Conservation (phyloP, 2,113 vertebrate species). For the Heterocephalus glaber region DNA sequence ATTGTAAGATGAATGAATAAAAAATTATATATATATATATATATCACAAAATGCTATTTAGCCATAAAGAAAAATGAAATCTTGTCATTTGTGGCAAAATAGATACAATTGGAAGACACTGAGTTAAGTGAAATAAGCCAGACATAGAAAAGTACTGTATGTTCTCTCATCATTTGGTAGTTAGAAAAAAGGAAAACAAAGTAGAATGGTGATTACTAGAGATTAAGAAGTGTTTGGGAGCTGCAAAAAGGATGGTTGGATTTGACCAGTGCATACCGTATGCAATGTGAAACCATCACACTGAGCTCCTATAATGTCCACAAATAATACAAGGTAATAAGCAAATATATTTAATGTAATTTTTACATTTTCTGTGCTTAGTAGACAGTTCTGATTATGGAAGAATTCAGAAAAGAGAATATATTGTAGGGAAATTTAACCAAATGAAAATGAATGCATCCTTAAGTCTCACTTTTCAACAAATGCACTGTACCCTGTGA, state of each 20-base stretch:
- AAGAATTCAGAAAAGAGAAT: background rate
- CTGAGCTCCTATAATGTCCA: background rate
- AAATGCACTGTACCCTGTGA: background rate
- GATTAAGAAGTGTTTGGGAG: background rate
- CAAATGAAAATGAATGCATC: background rate
- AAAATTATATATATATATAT: background rate
- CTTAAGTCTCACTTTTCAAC: background rate
- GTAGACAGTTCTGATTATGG: background rate
- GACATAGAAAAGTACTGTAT: background rate
- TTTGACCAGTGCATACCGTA: background rate
- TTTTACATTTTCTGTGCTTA: background rate
- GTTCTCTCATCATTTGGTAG: background rate
- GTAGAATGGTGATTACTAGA: background rate
- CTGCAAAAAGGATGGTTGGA: background rate
- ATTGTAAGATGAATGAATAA: background rate
- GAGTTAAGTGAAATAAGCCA: background rate
- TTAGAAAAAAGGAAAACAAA: background rate
- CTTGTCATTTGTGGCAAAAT: too few species aligned
- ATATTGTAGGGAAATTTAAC: background rate
- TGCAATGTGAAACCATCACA: background rate
- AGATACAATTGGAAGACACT: background rate
- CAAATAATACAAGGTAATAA: background rate
- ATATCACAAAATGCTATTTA: background rate
- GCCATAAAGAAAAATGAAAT: background rate
- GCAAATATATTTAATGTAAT: background rate